phyloP scores from a whole-genome alignment of 2,113 vertebrate species.

The Drymodes brunneopygia region DNA sequence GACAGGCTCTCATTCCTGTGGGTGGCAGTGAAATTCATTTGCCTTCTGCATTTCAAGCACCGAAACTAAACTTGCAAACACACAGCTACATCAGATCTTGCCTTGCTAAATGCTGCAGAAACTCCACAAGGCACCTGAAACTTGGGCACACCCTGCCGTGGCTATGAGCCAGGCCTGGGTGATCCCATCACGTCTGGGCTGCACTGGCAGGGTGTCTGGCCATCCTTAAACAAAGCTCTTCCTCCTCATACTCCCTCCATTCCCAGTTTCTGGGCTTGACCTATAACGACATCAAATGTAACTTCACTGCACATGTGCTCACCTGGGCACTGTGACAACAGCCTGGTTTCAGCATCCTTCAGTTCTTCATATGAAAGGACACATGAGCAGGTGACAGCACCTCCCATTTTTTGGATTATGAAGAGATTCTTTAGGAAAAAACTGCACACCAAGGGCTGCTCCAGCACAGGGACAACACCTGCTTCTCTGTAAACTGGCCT shows the following conservation, averaged over 20 bases:
- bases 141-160: neutral
- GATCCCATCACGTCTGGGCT: neutral
- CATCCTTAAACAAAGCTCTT: neutral
- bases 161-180: neutral
- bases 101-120: neutral
- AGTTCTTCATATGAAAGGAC: neutral
- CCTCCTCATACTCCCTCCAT: neutral
- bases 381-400: rapidly evolving
- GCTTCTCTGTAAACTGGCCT: rapidly evolving
- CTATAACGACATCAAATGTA: neutral
- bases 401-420: neutral
- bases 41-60: neutral
- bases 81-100: neutral
- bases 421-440: neutral
- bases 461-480: neutral
- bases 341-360: no score
- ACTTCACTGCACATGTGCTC: neutral
- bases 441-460: neutral
- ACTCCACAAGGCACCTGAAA: neutral
- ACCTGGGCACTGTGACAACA: neutral
- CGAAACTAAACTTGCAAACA: neutral
- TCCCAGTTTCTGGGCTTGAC: neutral
- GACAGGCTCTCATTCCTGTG: constrained; percentile 8
- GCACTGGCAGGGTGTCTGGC: neutral
- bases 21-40: neutral